Conservation (phyloP, 1,140 invertebrate species). For the Aphelinus atriplicis region DNA sequence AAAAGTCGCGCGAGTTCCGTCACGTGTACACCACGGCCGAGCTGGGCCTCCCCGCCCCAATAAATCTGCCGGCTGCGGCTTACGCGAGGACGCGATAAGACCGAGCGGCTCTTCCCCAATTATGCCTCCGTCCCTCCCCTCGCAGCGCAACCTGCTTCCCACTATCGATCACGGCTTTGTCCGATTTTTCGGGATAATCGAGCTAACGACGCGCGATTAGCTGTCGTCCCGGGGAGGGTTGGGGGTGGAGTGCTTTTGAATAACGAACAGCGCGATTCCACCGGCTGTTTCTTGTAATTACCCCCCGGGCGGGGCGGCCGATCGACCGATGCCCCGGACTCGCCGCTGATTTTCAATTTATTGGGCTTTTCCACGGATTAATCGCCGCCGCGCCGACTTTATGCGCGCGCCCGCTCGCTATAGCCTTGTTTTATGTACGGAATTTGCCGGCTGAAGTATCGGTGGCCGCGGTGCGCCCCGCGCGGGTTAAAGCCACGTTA, state of each 20-base stretch:
- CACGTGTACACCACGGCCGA: too few species aligned
- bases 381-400: background rate
- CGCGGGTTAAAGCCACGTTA: too few species aligned
- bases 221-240: slow-evolving; percentile 24
- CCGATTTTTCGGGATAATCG: slow-evolving; percentile 38
- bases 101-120: slow-evolving; percentile 30
- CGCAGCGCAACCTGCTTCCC: too few species aligned
- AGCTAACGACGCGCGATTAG: slow-evolving; percentile 39
- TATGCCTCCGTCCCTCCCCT: background rate
- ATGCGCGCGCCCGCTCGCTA: too few species aligned
- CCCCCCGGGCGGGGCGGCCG: background rate
- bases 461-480: too few species aligned
- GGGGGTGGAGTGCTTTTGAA: slow-evolving; percentile 23
- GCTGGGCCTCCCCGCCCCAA: background rate
- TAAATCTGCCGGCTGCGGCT: slow-evolving; percentile 33
- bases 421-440: too few species aligned
- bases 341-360: slow-evolving; percentile 20
- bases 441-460: too few species aligned
- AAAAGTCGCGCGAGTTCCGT: slow-evolving; percentile 29
- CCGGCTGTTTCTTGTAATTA: slow-evolving; percentile 13
- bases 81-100: slow-evolving; percentile 37
- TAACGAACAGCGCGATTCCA: slow-evolving; percentile 3
- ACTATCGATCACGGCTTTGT: too few species aligned
- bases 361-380: slow-evolving; percentile 8
- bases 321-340: too few species aligned